Conservation (phyloP, 1,140 invertebrate species). For the Carposina sasakii region DNA sequence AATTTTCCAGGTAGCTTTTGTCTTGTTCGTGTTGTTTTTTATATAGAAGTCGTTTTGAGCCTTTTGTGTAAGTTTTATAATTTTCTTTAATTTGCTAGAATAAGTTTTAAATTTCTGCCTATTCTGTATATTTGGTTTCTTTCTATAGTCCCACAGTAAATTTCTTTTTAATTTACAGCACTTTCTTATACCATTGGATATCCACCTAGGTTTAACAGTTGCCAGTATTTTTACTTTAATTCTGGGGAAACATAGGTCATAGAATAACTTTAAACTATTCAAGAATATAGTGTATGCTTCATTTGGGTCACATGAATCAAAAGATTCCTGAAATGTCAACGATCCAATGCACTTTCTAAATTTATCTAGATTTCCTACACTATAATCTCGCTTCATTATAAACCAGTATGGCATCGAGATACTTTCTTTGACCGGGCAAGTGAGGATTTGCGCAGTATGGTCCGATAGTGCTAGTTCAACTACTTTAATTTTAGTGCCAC, state of each 20-base stretch:
- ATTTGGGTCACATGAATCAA: not conserved
- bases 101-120: not conserved
- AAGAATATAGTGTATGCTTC: not conserved
- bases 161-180: conserved; percentile 1
- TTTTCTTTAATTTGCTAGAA: not conserved
- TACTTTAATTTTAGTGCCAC: conserved; percentile 1
- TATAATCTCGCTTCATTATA: not conserved
- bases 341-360: not conserved
- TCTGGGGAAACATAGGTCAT: conserved; percentile 7
- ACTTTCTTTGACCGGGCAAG: not conserved
- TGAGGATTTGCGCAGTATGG: conserved; percentile 7
- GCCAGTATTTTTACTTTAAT: not conserved
- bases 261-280: conserved; percentile 3
- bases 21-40: conserved; percentile 6
- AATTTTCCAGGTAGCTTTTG: conserved; percentile 7
- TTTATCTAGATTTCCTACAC: conserved; percentile 3
- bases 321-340: conserved; percentile 5
- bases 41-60: conserved; percentile 5
- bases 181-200: conserved; percentile 1
- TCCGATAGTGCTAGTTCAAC: conserved; percentile 5
- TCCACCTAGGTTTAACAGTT: not conserved
- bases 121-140: not conserved
- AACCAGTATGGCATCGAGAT: not conserved
- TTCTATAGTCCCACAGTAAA: conserved; percentile 4
- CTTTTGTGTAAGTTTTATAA: conserved; percentile 3